These are phyloP conservation scores for Xestoiulus laeticollis DNA, from an alignment of 2,888 invertebrate species.

Conservation along the genomic window DNA sequence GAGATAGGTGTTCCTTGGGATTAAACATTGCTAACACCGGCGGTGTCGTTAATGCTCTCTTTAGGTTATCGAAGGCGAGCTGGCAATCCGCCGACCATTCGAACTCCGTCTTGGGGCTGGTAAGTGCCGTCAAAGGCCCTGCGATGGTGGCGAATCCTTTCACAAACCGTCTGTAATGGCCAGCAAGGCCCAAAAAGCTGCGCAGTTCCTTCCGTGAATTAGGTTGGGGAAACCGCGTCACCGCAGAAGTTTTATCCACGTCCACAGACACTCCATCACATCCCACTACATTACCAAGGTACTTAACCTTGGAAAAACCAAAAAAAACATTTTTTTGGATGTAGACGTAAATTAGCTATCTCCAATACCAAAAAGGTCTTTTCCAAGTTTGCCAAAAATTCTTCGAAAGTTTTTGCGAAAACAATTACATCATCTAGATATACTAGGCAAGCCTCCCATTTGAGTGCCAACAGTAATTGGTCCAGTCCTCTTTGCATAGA, in stretches of 20 bases:
- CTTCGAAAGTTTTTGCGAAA: background rate
- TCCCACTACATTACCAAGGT: conserved; percentile 44
- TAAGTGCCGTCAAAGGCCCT: background rate
- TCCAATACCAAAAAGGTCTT: background rate
- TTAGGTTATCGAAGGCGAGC: background rate
- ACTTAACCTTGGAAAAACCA: background rate
- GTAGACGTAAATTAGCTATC: background rate
- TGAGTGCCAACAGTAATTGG: background rate
- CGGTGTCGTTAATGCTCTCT: background rate
- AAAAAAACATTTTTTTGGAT: conserved; percentile 46
- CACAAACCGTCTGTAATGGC: conserved; percentile 6
- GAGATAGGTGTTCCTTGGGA: background rate
- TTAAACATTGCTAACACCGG: conserved; percentile 2
- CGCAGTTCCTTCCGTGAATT: background rate
- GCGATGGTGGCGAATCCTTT: background rate
- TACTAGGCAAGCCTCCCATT: background rate
- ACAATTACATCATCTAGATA: background rate
- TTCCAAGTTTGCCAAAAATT: background rate
- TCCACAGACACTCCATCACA: background rate
- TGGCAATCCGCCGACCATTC: background rate
- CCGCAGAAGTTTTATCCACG: conserved; percentile 13
- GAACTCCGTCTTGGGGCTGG: background rate
- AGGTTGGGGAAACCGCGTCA: background rate
- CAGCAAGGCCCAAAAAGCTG: conserved; percentile 39
- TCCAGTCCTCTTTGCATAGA: background rate